Percentiles rank a stretch among this genome's conserved stretches.
Conservation (phyloP, 2,113 vertebrate species). For the Sigmodon hispidus region DNA sequence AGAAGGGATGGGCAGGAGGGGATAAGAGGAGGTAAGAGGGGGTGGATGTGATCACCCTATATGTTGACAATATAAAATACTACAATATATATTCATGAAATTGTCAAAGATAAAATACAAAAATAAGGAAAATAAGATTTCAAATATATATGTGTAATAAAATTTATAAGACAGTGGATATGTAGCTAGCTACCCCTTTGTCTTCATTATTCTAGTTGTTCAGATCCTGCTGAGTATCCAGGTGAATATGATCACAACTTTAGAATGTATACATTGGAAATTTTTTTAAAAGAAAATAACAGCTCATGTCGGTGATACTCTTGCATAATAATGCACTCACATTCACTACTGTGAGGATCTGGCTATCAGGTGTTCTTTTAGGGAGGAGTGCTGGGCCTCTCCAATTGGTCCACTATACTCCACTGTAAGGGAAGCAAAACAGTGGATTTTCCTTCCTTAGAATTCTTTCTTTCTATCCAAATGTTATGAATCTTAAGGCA, state of each 20-base stretch:
- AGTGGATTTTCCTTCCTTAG: neutral
- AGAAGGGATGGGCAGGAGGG: neutral
- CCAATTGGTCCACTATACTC: no score
- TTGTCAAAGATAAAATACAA: neutral
- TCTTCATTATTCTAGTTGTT: neutral
- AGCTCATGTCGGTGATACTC: no score
- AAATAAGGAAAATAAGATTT: neutral
- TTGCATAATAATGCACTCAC: neutral
- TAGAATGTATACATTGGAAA: neutral
- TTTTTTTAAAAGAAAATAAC: neutral
- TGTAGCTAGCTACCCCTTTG: neutral
- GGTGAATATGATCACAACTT: neutral
- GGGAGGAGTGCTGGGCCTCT: neutral
- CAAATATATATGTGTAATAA: neutral
- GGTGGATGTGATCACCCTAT: neutral
- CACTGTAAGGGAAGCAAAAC: slow-evolving; percentile 16
- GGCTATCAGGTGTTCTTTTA: neutral
- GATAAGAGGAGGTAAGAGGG: neutral
- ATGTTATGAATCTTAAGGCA: neutral
- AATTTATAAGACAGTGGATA: neutral
- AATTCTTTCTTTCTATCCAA: neutral
- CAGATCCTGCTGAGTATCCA: neutral
- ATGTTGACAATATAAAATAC: no score
- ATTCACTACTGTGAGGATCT: neutral
- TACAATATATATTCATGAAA: neutral